These are phyloP conservation scores for Ctenicera cuprea DNA, from an alignment of 2,888 invertebrate species.

Conservation along the genomic window DNA sequence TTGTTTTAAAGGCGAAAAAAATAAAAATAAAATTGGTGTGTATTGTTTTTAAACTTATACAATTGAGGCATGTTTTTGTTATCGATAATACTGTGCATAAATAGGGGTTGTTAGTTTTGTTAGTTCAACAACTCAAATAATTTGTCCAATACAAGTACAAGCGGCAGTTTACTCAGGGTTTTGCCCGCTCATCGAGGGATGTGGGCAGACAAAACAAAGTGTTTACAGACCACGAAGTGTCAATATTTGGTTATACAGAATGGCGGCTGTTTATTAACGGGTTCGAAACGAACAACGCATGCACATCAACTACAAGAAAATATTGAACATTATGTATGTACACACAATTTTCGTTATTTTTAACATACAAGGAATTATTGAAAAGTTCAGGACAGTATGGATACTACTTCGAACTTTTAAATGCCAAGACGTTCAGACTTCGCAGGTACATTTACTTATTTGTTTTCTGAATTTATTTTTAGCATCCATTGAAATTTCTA, in stretches of 20 bases:
- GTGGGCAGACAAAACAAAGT: slow-evolving; percentile 60
- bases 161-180: slow-evolving; percentile 69
- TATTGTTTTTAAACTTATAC: too few relatives aligned
- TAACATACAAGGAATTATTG: too few relatives aligned
- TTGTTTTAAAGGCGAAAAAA: too few relatives aligned
- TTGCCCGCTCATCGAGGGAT: slow-evolving; percentile 55
- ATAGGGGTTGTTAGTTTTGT: slow-evolving; percentile 72
- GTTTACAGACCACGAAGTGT: slow-evolving; percentile 69
- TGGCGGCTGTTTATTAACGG: slow-evolving; percentile 67
- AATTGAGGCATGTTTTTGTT: slow-evolving; percentile 67
- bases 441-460: too few relatives aligned
- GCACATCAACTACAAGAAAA: slow-evolving; percentile 1
- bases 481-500: too few relatives aligned
- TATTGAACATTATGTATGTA: background rate
- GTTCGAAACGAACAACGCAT: slow-evolving; percentile 25
- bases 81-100: slow-evolving; percentile 71
- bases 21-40: too few relatives aligned
- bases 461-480: too few relatives aligned
- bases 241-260: slow-evolving; percentile 71
- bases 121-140: slow-evolving; percentile 73
- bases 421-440: too few relatives aligned
- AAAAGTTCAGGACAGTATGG: too few relatives aligned
- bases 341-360: background rate
- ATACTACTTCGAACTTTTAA: too few relatives aligned
- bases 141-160: slow-evolving; percentile 71